Evolutionary conservation across 2,113 vertebrate species (phyloP), one percentile per base, ranked within the genome.

Genomic region (Lamprologus lemairii): DNA sequence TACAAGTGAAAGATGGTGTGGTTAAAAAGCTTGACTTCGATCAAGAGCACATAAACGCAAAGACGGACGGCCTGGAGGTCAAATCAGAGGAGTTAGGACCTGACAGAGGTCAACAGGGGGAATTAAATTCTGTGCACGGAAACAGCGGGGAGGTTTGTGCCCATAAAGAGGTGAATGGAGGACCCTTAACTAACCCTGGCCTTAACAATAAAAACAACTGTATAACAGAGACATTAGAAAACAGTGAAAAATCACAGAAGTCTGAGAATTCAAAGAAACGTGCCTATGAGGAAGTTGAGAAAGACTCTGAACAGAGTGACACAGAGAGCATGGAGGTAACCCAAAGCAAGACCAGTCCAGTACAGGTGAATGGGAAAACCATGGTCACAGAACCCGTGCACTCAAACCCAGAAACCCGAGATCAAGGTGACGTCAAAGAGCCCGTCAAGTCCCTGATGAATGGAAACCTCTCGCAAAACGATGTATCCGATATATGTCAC

Each of bases 321-420:
- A 71, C 91, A 28, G 95, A 91, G 9, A 57, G 65, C 71, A n/a
- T 14, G 13, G 87, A 82, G 23, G 73, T 78, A 0, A 90, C 92
- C 40, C 88, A 96, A 55, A 94, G 88, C 53, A 92, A 86, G 80
- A 83, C 53, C 40, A 26, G 51, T 21, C 42, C 95, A 1, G 92
- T 97, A 87, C 98, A 98, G 85, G 94, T 99, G n/a, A 99, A 99
- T n/a, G 99, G 99, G 17, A 97, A 97, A 93, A 40, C 71, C 4
- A 19, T 49, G 26, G 26, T 31, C 71, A 31, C 42, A 19, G 37
- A 6, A 4, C 33, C 87, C 81, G 89, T 88, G 13, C 96, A 96
- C 63, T 89, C 96, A 12, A 95, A 97, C 83, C 87, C 97, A 49
- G 95, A 87, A 85, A 96, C 92, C 57, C 79, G 1, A 55, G 35